Evolutionary conservation across 2,888 invertebrate genomes (phyloP).

Genomic region (Masnerella sp.): DNA sequence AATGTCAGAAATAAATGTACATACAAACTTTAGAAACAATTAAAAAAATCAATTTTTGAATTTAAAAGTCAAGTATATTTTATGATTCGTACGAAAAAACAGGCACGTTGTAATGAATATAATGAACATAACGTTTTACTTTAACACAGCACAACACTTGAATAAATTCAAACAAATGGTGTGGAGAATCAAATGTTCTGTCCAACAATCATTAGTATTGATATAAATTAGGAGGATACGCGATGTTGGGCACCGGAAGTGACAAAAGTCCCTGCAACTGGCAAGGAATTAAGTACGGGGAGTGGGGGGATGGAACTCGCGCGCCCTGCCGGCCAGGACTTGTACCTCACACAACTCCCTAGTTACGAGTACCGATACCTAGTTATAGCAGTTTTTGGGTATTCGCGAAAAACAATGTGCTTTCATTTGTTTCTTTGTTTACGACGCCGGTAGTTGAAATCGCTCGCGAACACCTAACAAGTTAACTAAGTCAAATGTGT

Average conservation of each 20-base stretch:
- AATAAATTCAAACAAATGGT: conserved; percentile 12
- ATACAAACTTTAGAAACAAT: no score
- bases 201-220: conserved; percentile 27
- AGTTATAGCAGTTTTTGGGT: conserved; percentile 63
- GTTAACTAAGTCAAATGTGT: conserved; percentile 6
- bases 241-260: conserved; percentile 59
- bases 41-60: no score
- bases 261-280: conserved; percentile 44
- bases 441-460: conserved; percentile 35
- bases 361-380: conserved; percentile 78
- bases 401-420: conserved; percentile 34
- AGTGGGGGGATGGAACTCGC: conserved; percentile 76
- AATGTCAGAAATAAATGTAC: no score
- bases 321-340: conserved; percentile 78
- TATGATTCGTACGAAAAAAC: no score
- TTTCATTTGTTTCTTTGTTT: conserved; percentile 10
- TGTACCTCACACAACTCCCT: conserved; percentile 78
- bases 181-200: not conserved
- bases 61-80: no score
- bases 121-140: no score
- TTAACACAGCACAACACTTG: conserved; percentile 44
- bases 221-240: conserved; percentile 51
- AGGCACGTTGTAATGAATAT: no score
- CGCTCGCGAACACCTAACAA: conserved; percentile 41
- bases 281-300: conserved; percentile 75